Percentiles rank a stretch among this genome's conserved stretches.
These are phyloP conservation scores for Dorcus parallelipipedus DNA, from an alignment of 2,888 invertebrate species.

Conservation along the genomic window DNA sequence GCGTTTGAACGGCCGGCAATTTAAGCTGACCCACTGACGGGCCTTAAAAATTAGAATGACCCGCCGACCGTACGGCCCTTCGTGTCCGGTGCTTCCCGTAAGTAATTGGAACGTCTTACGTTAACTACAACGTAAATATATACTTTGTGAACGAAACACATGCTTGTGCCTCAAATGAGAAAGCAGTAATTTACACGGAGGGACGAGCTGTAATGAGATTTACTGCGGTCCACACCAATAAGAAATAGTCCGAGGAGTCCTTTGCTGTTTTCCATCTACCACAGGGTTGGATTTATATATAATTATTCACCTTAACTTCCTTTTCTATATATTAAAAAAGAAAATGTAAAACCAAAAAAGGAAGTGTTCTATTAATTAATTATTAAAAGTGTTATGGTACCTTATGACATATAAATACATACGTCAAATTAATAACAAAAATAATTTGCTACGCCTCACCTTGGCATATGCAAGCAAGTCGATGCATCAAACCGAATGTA, in stretches of 20 bases:
- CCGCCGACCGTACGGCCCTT: not conserved
- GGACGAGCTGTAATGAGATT: conserved; percentile 42
- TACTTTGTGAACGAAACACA: conserved; percentile 36
- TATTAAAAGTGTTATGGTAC: too few species aligned
- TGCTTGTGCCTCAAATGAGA: conserved; percentile 38
- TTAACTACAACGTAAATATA: conserved; percentile 21
- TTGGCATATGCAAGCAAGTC: too few species aligned
- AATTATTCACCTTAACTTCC: conserved; percentile 8
- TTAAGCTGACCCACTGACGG: too few species aligned
- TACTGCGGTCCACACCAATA: conserved; percentile 40
- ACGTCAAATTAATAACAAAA: too few species aligned
- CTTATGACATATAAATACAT: too few species aligned
- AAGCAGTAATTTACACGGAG: conserved; percentile 40
- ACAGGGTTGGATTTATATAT: conserved; percentile 26
- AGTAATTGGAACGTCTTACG: conserved; percentile 21
- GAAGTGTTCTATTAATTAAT: too few species aligned
- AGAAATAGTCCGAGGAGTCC: conserved; percentile 36
- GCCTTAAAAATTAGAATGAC: not conserved
- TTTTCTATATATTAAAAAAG: too few species aligned
- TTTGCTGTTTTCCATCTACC: conserved; percentile 25
- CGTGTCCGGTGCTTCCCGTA: not conserved
- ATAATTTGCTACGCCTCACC: too few species aligned
- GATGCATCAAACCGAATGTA: too few species aligned
- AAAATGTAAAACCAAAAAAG: too few species aligned
- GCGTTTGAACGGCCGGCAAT: too few species aligned